Base-by-base conservation (phyloP, 2,113 vertebrate species). In the Ammodramus savannarum region DNA sequence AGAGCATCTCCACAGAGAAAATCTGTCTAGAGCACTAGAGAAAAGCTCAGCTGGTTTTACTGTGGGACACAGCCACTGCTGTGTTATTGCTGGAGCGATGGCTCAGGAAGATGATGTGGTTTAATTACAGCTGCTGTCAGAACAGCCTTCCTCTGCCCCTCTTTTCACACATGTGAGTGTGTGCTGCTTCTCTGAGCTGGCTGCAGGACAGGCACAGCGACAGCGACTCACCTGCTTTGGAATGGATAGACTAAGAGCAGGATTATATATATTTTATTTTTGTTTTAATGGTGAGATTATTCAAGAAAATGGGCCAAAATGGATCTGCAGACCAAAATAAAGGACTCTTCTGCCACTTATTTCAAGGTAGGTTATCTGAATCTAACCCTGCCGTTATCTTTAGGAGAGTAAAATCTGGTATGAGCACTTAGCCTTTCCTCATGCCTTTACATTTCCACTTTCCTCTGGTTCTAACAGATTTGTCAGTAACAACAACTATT, bases 1-100 rank as follows among this genome's bases (percentile, higher is more conserved):
- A 46, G 51, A 81, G 22, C 41, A 86, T 43, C 73, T 89, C 59
- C 71, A 68, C 80, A 89, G 57, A 48, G 73, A 87, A 93, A 91
- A 82, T 63, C 57, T 86, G 46, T n/a, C 52, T 18, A 62, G 9
- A 77, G 46, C 4, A 1, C 44, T 43, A 68, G 61, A 87, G 82
- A 75, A 85, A 81, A 72, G 21, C 23, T 39, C 71, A 79, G 48
- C 13, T 71, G 61, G 36, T 78, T 34, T 63, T 59, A 51, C 31
- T 78, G 62, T 65, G 57, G 52, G 48, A 72, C 39, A 72, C 41
- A 92, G 39, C 36, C 77, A 41, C 26, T 80, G 46, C 54, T 73
- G 75, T 55, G 54, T 82, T 78, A 75, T 22, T 57, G 81, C 27
- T 67, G 79, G 61, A 93, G 72, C n/a, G 82, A 13, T 31, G 10